Conservation (phyloP, 2,113 vertebrate species). For the Corydoras maculifer region DNA sequence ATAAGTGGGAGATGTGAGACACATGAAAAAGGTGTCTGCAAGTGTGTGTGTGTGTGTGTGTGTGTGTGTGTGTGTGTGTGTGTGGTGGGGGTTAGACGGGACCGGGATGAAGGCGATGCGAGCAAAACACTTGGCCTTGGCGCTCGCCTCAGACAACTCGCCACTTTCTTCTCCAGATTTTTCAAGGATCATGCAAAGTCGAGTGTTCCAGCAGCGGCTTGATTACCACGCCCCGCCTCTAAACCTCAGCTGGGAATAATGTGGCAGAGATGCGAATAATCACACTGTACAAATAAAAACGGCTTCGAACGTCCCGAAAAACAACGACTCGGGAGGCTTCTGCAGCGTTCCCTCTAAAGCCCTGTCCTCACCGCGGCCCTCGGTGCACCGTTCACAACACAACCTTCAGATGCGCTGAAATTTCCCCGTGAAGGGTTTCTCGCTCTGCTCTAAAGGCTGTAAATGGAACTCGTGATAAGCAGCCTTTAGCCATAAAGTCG, state of each 20-base stretch:
- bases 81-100: neutral
- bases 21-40: slow-evolving; percentile 40
- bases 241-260: slow-evolving; percentile 51
- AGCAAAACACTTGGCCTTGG: slow-evolving; percentile 25
- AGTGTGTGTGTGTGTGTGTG: neutral
- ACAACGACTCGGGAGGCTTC: slow-evolving; percentile 44
- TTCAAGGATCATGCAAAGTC: slow-evolving; percentile 15
- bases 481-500: slow-evolving; percentile 64
- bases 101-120: slow-evolving; percentile 41
- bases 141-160: neutral
- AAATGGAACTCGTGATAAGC: slow-evolving; percentile 66
- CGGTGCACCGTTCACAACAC: slow-evolving; percentile 40
- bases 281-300: slow-evolving; percentile 49
- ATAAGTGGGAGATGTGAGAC: slow-evolving; percentile 45
- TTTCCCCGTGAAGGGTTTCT: slow-evolving; percentile 56
- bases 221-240: slow-evolving; percentile 16
- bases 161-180: slow-evolving; percentile 19
- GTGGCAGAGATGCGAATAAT: slow-evolving; percentile 58
- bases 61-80: slow-evolving; percentile 23
- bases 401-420: slow-evolving; percentile 47
- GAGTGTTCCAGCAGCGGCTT: slow-evolving; percentile 10
- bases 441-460: slow-evolving; percentile 54
- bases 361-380: neutral
- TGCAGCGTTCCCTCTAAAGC: neutral
- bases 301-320: slow-evolving; percentile 46